These are phyloP conservation scores for Disparrhopalites patrizii DNA, from an alignment of 2,888 invertebrate genomes.

Conservation along the genomic window DNA sequence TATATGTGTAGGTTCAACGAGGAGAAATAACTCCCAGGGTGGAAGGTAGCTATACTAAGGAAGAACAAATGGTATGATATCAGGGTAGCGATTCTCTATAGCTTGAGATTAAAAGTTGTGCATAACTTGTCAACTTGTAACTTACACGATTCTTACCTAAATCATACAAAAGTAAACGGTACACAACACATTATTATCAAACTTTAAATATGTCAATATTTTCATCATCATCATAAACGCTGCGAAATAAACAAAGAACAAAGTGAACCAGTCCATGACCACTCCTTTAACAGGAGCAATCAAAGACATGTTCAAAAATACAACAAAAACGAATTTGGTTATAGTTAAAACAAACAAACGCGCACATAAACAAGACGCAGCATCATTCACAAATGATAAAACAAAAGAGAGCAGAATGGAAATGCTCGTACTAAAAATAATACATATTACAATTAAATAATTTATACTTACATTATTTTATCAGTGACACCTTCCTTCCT, in stretches of 20 bases:
- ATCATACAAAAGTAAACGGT: constrained; percentile 29
- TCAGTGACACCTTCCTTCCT: constrained; percentile 24
- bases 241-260: too few relatives aligned
- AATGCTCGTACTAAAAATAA: too few relatives aligned
- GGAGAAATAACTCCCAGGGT: not conserved
- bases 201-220: too few relatives aligned
- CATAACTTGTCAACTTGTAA: constrained; percentile 22
- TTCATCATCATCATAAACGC: too few relatives aligned
- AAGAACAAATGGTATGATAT: not conserved
- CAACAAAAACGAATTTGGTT: not conserved
- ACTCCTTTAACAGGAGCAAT: not conserved
- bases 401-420: too few relatives aligned
- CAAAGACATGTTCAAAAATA: not conserved
- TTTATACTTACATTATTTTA: constrained; percentile 2
- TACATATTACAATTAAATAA: too few relatives aligned
- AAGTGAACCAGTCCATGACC: too few relatives aligned
- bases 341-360: not conserved
- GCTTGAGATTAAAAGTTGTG: constrained; percentile 11
- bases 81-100: too few relatives aligned
- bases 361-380: too few relatives aligned
- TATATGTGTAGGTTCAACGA: not conserved
- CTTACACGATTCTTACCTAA: constrained; percentile 21
- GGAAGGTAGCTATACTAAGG: not conserved
- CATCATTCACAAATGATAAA: too few relatives aligned
- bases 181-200: constrained; percentile 24